Evolutionary conservation across 1,140 invertebrate genomes (phyloP).

Genomic region (Calliphora vicina): DNA sequence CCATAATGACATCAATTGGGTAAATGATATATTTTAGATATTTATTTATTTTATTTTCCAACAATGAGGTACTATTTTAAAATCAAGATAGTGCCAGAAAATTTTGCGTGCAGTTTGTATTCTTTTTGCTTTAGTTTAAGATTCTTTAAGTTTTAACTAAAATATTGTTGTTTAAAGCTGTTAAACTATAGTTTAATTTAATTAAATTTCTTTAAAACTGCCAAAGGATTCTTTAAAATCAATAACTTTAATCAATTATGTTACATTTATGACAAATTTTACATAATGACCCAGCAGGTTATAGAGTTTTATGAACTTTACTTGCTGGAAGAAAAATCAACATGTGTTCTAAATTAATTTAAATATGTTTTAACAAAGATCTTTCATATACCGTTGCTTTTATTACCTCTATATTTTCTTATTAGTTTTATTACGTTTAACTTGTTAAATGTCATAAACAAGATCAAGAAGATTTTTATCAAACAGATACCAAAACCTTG

Average conservation of each 20-base stretch:
- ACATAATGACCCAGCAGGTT: no score
- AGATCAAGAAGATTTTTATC: background rate
- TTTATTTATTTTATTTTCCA: background rate
- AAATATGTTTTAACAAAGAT: no score
- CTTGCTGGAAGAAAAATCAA: no score
- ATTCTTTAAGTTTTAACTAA: no score
- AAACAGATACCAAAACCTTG: no score
- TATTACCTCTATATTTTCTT: background rate
- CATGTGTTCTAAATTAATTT: no score
- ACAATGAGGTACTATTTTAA: background rate
- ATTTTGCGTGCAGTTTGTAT: background rate
- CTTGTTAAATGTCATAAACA: background rate
- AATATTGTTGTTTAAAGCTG: background rate
- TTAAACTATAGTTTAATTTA: background rate
- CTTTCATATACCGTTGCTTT: no score
- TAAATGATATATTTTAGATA: slow-evolving; percentile 13
- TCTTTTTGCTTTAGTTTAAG: background rate
- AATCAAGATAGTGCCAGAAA: background rate
- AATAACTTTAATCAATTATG: background rate
- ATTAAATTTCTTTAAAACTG: background rate
- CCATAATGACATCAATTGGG: background rate
- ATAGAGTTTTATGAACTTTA: no score
- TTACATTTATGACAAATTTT: no score
- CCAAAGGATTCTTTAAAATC: background rate
- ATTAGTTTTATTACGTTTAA: background rate